These are phyloP conservation scores for Notiomystis cincta DNA, from an alignment of 2,113 vertebrate species.

Conservation along the genomic window DNA sequence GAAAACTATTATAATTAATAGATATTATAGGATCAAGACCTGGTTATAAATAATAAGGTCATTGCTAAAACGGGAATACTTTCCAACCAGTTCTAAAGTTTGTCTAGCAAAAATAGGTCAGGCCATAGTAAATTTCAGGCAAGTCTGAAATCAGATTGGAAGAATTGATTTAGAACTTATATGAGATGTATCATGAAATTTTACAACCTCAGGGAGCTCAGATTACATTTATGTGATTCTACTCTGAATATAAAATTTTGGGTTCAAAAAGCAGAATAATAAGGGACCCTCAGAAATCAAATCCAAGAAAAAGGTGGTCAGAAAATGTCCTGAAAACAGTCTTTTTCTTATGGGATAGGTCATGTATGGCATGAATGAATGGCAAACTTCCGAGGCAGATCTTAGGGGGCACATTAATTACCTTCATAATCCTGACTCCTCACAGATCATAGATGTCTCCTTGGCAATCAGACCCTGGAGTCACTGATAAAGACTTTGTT, in stretches of 20 bases:
- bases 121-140: not conserved
- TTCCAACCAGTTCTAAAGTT: not conserved
- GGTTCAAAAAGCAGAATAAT: not conserved
- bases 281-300: not conserved
- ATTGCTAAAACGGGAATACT: not conserved
- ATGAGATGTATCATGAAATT: not conserved
- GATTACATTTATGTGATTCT: not conserved
- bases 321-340: not conserved
- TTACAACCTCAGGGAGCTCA: not conserved
- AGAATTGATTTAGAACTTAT: not conserved
- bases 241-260: not conserved
- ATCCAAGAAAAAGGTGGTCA: not conserved
- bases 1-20: not conserved
- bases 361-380: not conserved
- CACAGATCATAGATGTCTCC: not conserved
- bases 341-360: not conserved
- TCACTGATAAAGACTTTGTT: not conserved
- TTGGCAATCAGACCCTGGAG: not conserved
- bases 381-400: not conserved
- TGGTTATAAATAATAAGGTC: conserved; percentile 9
- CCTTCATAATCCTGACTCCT: not conserved
- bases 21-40: not conserved
- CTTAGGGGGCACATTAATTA: not conserved
- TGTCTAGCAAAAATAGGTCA: not conserved
- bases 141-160: not conserved